Conservation (phyloP, 35 echinoderm and acorn worm genomes). For the Ophiothrix spiculata region DNA sequence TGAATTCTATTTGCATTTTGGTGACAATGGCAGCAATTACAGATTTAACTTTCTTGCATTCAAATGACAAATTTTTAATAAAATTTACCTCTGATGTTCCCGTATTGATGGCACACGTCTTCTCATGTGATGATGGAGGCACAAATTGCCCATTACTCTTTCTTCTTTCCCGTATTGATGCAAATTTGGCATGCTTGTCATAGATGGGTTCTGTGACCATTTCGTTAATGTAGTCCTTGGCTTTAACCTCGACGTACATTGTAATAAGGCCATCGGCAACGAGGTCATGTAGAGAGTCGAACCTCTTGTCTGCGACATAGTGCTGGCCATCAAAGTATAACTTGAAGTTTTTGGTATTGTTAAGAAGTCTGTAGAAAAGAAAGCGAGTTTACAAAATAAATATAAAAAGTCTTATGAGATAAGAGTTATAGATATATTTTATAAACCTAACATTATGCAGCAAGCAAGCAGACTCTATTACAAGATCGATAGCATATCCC, state of each 20-base stretch:
- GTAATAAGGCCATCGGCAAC: slow-evolving; percentile 92
- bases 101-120: not conserved
- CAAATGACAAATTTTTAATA: too few species aligned
- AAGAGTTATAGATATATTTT: not conserved
- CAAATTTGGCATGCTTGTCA: slow-evolving; percentile 86
- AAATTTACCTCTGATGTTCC: not conserved
- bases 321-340: slow-evolving; percentile 94
- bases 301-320: slow-evolving; percentile 93
- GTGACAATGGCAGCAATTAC: too few species aligned
- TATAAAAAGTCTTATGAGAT: not conserved
- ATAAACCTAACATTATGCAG: not conserved
- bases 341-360: slow-evolving; percentile 79
- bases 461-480: not conserved
- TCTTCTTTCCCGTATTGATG: slow-evolving; percentile 45
- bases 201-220: slow-evolving; percentile 97
- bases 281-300: slow-evolving; percentile 89
- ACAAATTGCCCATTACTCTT: slow-evolving; percentile 16
- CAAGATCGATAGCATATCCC: not conserved
- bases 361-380: slow-evolving; percentile 42
- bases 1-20: too few species aligned
- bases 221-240: slow-evolving; percentile 87
- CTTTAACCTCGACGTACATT: slow-evolving; percentile 94
- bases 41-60: too few species aligned
- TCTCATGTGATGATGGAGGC: not conserved
- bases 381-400: not conserved